These are phyloP conservation scores for Danio tinwini DNA, from an alignment of 2,797 vertebrate genomes.

Conservation along the genomic window DNA sequence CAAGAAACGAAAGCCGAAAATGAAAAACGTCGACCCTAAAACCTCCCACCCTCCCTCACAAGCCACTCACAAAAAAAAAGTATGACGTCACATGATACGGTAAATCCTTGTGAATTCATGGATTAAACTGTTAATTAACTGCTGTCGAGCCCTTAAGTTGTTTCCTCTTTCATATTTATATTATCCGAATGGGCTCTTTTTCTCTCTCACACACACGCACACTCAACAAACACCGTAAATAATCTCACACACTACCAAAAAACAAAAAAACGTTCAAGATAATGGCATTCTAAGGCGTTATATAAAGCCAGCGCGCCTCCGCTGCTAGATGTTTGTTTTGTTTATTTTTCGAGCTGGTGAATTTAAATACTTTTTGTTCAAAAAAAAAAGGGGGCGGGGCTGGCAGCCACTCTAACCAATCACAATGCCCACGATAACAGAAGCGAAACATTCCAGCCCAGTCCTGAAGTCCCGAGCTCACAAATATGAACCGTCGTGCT, in stretches of 20 bases:
- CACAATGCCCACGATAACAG: conserved; percentile 71
- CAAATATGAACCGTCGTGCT: conserved; percentile 64
- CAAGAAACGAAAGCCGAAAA: conserved; percentile 56
- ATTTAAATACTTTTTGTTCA: conserved; percentile 68
- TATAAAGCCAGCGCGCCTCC: conserved; percentile 71
- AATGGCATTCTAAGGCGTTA: conserved; percentile 79
- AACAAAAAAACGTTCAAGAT: conserved; percentile 63
- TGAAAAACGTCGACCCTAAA: conserved; percentile 24
- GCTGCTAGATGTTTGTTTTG: conserved; percentile 71
- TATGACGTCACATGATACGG: conserved; percentile 78
- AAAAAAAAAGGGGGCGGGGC: conserved; percentile 68
- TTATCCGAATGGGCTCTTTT: conserved; percentile 29
- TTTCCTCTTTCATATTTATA: conserved; percentile 57
- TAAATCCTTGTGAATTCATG: conserved; percentile 74
- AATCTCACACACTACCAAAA: conserved; percentile 58
- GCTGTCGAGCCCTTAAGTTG: conserved; percentile 81
- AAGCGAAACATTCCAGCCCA: conserved; percentile 63
- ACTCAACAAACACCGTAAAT: conserved; percentile 64
- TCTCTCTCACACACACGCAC: conserved; percentile 34
- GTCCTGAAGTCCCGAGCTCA: conserved; percentile 57
- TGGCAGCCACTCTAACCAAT: conserved; percentile 73
- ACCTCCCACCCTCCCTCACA: conserved; percentile 65
- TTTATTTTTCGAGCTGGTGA: conserved; percentile 81
- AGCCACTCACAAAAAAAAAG: conserved; percentile 75
- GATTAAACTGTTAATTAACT: conserved; percentile 71